These are phyloP conservation scores for Gortyna flavago DNA, from an alignment of 2,888 invertebrate genomes.

Conservation along the genomic window DNA sequence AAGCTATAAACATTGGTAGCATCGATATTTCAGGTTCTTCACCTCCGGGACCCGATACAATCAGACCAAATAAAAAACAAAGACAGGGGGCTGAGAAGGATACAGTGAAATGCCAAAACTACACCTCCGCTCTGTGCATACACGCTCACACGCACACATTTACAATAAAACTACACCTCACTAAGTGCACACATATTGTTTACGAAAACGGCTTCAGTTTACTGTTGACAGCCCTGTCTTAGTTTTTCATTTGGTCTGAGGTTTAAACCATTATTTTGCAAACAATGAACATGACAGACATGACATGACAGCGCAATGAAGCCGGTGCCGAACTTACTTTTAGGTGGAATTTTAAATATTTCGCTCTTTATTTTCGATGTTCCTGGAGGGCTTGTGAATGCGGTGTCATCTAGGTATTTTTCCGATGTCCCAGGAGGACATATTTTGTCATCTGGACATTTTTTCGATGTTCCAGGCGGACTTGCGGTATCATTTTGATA, in stretches of 20 bases:
- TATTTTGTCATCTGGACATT: neutral
- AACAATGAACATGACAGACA: too few species aligned
- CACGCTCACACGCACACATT: too few species aligned
- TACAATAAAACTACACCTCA: too few species aligned
- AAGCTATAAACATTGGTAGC: neutral
- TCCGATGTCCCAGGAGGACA: neutral
- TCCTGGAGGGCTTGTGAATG: neutral
- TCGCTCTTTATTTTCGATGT: slow-evolving; percentile 44
- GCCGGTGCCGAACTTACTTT: slow-evolving; percentile 34
- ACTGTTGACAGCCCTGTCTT: too few species aligned
- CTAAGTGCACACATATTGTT: too few species aligned
- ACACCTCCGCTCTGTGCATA: too few species aligned
- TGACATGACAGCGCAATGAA: neutral
- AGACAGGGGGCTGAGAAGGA: too few species aligned
- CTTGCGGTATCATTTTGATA: neutral
- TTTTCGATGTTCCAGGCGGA: neutral
- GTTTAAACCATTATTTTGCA: neutral
- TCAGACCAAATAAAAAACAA: too few species aligned
- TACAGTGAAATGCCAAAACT: too few species aligned
- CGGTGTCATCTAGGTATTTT: neutral
- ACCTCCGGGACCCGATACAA: neutral
- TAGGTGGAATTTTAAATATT: slow-evolving; percentile 41
- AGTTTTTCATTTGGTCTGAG: too few species aligned
- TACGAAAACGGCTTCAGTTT: too few species aligned
- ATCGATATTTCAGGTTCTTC: neutral